Evolutionary conservation across 2,888 invertebrate genomes (phyloP).

Genomic region (Agrotis puta): DNA sequence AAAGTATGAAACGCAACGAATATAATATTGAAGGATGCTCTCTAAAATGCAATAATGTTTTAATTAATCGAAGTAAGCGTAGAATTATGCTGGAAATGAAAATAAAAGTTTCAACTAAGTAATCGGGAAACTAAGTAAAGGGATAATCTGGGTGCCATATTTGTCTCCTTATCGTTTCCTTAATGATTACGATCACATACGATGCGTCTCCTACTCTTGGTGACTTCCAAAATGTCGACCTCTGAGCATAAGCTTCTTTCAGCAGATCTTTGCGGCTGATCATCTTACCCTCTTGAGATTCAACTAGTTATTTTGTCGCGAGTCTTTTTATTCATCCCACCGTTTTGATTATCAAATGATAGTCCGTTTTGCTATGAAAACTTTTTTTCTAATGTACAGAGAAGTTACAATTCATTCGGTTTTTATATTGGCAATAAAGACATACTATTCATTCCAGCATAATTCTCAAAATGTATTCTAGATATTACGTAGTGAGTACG

Average conservation of each 20-base stretch:
- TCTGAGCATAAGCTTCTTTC: neutral
- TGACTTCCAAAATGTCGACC: neutral
- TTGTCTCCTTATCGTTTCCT: neutral
- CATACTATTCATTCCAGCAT: conserved; percentile 29
- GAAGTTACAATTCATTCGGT: no score
- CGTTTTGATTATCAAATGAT: neutral
- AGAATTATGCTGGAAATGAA: conserved; percentile 31
- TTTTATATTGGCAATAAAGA: no score
- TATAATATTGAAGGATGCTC: conserved; percentile 32
- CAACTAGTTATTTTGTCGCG: no score
- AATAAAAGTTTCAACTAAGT: no score
- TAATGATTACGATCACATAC: neutral
- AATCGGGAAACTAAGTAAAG: no score
- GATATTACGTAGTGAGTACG: conserved; percentile 47
- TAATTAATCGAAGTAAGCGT: conserved; percentile 4
- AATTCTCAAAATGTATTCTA: conserved; percentile 31
- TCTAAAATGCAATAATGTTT: conserved; percentile 32
- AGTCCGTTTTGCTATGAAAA: neutral
- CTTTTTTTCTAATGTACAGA: no score
- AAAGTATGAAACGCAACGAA: conserved; percentile 18
- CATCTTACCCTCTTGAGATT: neutral
- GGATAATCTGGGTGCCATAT: no score
- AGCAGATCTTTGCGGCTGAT: neutral
- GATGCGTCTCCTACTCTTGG: neutral
- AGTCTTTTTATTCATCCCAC: no score